These are phyloP conservation scores for Aphis craccivora DNA, from an alignment of 1,140 invertebrate species.

Conservation along the genomic window DNA sequence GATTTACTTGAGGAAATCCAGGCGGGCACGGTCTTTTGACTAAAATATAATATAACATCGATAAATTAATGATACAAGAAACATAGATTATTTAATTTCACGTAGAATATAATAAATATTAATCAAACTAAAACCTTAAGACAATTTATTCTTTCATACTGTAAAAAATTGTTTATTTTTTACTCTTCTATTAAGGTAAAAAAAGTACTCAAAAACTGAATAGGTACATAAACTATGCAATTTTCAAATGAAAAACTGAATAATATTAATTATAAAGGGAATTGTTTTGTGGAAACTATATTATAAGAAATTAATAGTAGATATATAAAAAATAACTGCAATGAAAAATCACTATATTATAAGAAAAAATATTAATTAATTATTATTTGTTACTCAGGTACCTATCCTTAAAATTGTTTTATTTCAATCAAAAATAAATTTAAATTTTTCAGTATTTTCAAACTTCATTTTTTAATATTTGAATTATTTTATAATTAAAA, in stretches of 20 bases:
- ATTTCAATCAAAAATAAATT: too few relatives aligned
- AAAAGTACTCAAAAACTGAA: not conserved
- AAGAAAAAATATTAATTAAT: too few relatives aligned
- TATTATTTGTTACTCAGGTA: too few relatives aligned
- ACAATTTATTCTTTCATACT: not conserved
- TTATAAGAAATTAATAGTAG: too few relatives aligned
- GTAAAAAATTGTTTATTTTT: not conserved
- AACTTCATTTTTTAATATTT: too few relatives aligned
- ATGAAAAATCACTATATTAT: not conserved
- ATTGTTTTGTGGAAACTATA: not conserved
- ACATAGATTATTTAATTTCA: not conserved
- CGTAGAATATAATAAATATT: not conserved
- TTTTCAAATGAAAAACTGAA: not conserved
- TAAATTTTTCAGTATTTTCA: too few relatives aligned
- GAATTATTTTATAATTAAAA: too few relatives aligned
- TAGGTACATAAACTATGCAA: not conserved
- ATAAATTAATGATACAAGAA: slow-evolving; percentile 56
- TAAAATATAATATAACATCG: slow-evolving; percentile 61
- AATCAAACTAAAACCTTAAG: not conserved
- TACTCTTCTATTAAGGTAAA: too few relatives aligned
- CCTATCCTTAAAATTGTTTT: too few relatives aligned
- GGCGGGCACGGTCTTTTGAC: slow-evolving; percentile 74
- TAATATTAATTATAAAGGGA: not conserved
- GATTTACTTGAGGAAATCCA: slow-evolving; percentile 72
- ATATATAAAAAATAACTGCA: not conserved